phyloP scores from a whole-genome alignment of 2,797 vertebrate genomes.

The Rhinogobio ventralis region DNA sequence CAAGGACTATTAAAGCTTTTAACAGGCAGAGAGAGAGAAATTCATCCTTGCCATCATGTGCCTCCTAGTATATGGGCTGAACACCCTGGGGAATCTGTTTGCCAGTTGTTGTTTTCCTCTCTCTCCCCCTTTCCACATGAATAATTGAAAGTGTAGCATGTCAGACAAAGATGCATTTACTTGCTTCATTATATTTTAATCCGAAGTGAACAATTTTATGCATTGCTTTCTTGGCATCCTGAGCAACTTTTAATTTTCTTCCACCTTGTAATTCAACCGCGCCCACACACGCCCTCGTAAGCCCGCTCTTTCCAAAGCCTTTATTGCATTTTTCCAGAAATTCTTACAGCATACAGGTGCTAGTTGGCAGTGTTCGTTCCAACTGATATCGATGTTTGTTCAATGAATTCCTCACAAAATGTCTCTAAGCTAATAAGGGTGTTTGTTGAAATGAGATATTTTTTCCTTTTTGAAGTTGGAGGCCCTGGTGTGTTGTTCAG shows the following conservation, averaged over 20 bases:
- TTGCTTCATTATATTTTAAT: constrained; percentile 83
- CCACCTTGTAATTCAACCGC: constrained; percentile 50
- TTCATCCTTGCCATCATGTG: constrained; percentile 34
- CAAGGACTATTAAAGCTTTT: constrained; percentile 39
- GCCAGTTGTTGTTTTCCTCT: constrained; percentile 42
- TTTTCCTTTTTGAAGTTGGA: constrained; percentile 4
- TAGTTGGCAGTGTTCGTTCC: constrained; percentile 52
- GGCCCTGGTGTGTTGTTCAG: constrained; percentile 21
- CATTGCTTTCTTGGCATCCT: constrained; percentile 63
- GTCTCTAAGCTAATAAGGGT: constrained; percentile 35
- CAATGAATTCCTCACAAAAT: background rate
- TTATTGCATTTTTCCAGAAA: constrained; percentile 31
- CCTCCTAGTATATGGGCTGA: constrained; percentile 30
- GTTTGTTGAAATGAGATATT: constrained; percentile 34
- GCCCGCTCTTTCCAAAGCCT: constrained; percentile 2
- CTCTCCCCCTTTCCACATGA: constrained; percentile 62
- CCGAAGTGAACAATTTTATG: constrained; percentile 70
- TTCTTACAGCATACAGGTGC: constrained; percentile 28
- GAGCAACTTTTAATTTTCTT: constrained; percentile 63
- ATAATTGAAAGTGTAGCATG: constrained; percentile 80
- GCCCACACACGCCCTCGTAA: constrained; percentile 35
- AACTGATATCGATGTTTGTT: constrained; percentile 25
- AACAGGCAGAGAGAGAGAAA: constrained; percentile 23
- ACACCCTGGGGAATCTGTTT: constrained; percentile 33
- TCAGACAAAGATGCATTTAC: constrained; percentile 80